These are phyloP conservation scores for Lepidostoma basale DNA, from an alignment of 1,140 invertebrate genomes.

Conservation along the genomic window DNA sequence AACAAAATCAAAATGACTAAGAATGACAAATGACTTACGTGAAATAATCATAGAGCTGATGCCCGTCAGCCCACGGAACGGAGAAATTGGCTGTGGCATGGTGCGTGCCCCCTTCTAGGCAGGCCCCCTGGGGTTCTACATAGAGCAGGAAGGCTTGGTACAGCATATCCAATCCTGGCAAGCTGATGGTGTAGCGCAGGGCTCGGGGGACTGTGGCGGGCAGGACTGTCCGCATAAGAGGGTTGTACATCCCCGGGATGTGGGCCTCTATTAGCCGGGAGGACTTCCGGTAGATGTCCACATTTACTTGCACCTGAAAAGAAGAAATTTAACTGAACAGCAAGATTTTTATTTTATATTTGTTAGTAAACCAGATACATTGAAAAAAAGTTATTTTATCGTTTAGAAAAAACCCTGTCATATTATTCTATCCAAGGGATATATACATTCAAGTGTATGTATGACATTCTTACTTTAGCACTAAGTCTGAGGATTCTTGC, in stretches of 20 bases:
- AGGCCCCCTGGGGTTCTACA: conserved; percentile 61
- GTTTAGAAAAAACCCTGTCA: no score
- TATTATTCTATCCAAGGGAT: no score
- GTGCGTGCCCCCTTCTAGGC: conserved; percentile 52
- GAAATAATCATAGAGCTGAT: conserved; percentile 65
- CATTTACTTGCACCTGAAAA: conserved; percentile 65
- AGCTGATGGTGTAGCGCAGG: conserved; percentile 64
- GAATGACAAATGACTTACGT: conserved; percentile 55
- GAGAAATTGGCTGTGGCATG: conserved; percentile 66
- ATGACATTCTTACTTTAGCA: no score
- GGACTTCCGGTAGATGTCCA: conserved; percentile 67
- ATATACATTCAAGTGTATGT: no score
- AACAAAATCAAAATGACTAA: not conserved
- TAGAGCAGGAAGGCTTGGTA: conserved; percentile 67
- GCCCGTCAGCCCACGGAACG: conserved; percentile 68
- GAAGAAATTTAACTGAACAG: no score
- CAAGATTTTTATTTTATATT: no score
- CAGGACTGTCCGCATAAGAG: conserved; percentile 52
- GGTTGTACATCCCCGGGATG: conserved; percentile 54
- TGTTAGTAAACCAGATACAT: no score
- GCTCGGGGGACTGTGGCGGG: conserved; percentile 61
- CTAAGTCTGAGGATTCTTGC: no score
- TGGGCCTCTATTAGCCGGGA: conserved; percentile 62
- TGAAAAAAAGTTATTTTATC: no score
- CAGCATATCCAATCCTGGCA: conserved; percentile 62